Evolutionary conservation across 2,113 vertebrate species (phyloP).

Genomic region (Pachycephala philippinensis): DNA sequence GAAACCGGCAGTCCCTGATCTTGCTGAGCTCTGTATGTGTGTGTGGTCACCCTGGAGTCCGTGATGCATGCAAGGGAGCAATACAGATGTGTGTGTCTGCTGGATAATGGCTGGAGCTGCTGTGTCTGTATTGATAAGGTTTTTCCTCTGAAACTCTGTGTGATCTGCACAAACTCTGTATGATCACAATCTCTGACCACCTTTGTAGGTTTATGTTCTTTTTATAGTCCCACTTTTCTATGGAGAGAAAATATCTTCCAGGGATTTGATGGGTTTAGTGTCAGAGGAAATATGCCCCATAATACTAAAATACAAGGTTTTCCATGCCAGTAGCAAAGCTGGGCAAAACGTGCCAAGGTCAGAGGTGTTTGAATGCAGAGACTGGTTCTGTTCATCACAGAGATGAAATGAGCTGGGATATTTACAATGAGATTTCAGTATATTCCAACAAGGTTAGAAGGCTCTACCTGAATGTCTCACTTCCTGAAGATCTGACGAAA

Average conservation of each 20-base stretch:
- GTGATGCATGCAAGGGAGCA: not conserved
- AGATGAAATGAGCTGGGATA: not conserved
- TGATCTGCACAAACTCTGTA: not conserved
- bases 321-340: not conserved
- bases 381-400: not conserved
- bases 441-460: not conserved
- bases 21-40: not conserved
- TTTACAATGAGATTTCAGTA: not conserved
- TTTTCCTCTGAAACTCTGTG: not conserved
- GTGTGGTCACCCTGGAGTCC: not conserved
- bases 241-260: not conserved
- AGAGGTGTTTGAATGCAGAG: not conserved
- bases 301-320: not conserved
- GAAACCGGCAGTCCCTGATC: not conserved
- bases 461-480: not conserved
- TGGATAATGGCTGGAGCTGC: not conserved
- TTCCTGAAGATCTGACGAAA: not conserved
- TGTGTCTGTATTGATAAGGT: not conserved
- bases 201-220: not conserved
- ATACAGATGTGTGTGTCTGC: not conserved
- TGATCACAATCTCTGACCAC: not conserved
- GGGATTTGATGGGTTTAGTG: not conserved
- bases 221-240: not conserved
- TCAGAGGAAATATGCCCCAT: not conserved
- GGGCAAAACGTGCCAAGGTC: not conserved